Evolutionary conservation across 2,888 invertebrate species (phyloP).

Genomic region (Acrobasis consociella): DNA sequence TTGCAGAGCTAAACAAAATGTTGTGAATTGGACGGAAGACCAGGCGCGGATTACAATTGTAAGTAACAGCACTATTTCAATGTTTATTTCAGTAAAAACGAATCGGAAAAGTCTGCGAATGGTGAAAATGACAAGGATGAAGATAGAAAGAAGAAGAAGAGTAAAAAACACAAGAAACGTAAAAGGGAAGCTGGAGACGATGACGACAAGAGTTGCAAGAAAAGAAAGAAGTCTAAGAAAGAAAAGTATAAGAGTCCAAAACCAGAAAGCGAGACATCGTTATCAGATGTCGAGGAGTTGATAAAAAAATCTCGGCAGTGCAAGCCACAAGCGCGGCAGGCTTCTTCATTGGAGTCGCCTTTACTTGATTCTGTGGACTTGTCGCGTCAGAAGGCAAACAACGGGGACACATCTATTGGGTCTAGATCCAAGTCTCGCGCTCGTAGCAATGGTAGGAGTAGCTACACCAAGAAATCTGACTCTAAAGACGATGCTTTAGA

Average conservation of each 20-base stretch:
- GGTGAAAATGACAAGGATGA: conserved; percentile 56
- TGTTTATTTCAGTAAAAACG: conserved; percentile 49
- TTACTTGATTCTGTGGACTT: conserved; percentile 39
- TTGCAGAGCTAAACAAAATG: conserved; percentile 57
- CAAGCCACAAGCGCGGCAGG: conserved; percentile 41
- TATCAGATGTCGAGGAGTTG: conserved; percentile 67
- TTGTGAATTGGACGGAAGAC: conserved; percentile 45
- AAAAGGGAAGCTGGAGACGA: conserved; percentile 83
- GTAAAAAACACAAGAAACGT: conserved; percentile 86
- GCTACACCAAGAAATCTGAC: conserved; percentile 35
- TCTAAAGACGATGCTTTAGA: conserved; percentile 71
- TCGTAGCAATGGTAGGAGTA: conserved; percentile 36
- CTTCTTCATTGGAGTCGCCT: conserved; percentile 39
- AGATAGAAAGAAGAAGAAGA: conserved; percentile 76
- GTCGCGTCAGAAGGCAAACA: conserved; percentile 45
- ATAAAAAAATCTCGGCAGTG: conserved; percentile 64
- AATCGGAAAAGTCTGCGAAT: conserved; percentile 48
- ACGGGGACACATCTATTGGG: conserved; percentile 46
- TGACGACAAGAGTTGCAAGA: conserved; percentile 79
- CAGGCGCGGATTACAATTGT: conserved; percentile 39
- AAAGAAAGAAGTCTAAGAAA: conserved; percentile 81
- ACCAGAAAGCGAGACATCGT: conserved; percentile 67
- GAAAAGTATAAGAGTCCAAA: conserved; percentile 78
- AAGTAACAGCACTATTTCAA: conserved; percentile 46
- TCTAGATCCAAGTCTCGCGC: conserved; percentile 36